These are phyloP conservation scores for Sapayoa aenigma DNA, from an alignment of 2,113 vertebrate species.

Conservation along the genomic window DNA sequence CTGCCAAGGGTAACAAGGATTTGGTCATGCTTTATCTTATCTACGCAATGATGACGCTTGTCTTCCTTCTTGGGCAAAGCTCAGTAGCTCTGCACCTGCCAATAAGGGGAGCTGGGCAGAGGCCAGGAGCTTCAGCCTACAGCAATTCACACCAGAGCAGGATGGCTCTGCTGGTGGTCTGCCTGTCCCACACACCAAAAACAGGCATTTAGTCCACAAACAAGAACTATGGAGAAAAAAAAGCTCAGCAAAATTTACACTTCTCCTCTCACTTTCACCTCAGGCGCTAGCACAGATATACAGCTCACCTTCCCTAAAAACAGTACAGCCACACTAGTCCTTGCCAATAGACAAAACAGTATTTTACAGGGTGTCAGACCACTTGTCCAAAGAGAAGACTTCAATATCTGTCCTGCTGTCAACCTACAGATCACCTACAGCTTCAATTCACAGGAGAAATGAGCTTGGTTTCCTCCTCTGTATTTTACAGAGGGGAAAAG, in stretches of 20 bases:
- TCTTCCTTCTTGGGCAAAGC: constrained; percentile 27
- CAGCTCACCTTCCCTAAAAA: not conserved
- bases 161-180: not conserved
- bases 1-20: not conserved
- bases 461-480: not conserved
- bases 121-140: not conserved
- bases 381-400: not conserved
- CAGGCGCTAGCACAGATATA: not conserved
- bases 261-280: not conserved
- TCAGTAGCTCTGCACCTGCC: not conserved
- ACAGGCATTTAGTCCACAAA: not conserved
- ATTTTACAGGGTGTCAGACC: not conserved
- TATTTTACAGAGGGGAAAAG: not conserved
- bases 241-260: not conserved
- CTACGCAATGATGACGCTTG: not conserved
- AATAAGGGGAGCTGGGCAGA: not conserved
- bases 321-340: not conserved
- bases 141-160: not conserved
- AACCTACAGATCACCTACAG: not conserved
- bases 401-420: not conserved
- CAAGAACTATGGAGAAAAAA: not conserved
- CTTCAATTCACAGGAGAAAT: not conserved
- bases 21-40: not conserved
- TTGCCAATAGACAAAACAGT: not conserved
- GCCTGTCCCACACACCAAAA: not conserved